Evolutionary conservation across 1,140 invertebrate genomes (phyloP), one percentile per base, ranked within the genome.

Genomic region (Formica exsecta): DNA sequence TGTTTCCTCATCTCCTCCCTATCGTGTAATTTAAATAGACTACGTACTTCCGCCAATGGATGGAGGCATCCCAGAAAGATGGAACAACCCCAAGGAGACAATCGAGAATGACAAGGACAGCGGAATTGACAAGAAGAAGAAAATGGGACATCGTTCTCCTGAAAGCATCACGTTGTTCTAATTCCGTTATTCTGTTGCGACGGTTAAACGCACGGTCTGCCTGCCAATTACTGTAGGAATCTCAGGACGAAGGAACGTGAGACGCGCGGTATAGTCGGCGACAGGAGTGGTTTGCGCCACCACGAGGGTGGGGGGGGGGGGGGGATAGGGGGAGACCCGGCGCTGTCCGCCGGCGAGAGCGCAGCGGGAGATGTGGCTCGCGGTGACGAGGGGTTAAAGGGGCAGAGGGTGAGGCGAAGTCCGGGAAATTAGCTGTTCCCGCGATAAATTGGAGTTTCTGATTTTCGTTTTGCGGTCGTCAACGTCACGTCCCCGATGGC

Each of bases 371-470:
- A 48, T 22, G 73, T 11, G n/a, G 8, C 29, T 51, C 13, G 75
- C 2, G 62, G 11, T 5, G 41, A 22, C 22, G 70, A 38, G 48
- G 16, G 11, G 16, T 2, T 9, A 29, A 11, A 29, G 25, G 66
- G 3, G 48, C 36, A 51, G 68, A 22, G 22, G 65, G 71, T 22
- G 41, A 59, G 66, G 86, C 68, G 54, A 88, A 85, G 84, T 74
- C 74, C 79, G 90, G 86, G 87, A 91, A 91, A 91, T 91, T 91
- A 91, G 90, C 90, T 89, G 90, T 87, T 80, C 83, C 90, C 87
- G 87, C 90, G 89, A 91, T 91, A 91, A 91, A 91, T 91, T 91
- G 90, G 87, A 91, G 90, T 91, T 91, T 86, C 86, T 91, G 90
- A 91, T 91, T 91, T 91, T 91, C 90, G 86, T 91, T 91, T 91